Conservation (phyloP, 2,113 vertebrate genomes). For the Emydura subglobosa region DNA sequence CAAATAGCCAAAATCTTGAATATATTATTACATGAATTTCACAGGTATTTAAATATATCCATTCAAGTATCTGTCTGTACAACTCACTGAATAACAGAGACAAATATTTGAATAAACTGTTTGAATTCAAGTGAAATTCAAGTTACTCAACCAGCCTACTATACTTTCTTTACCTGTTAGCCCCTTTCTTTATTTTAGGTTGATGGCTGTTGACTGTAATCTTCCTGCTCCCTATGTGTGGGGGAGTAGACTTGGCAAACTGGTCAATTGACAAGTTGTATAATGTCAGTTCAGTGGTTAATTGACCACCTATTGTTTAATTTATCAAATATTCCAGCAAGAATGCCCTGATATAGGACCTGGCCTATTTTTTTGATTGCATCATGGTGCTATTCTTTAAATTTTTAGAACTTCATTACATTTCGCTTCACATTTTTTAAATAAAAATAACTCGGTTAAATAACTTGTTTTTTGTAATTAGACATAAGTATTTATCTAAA, state of each 20-base stretch:
- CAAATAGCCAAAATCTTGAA: neutral
- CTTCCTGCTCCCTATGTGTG: rapidly evolving
- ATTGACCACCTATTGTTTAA: no score
- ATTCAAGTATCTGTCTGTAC: neutral
- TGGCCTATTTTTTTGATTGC: neutral
- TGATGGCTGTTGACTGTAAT: neutral
- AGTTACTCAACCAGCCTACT: neutral
- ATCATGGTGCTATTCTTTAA: no score
- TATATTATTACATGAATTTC: neutral
- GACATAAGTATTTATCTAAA: neutral
- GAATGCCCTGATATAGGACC: no score
- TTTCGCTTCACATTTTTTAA: no score
- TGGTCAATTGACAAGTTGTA: no score
- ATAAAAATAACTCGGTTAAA: no score
- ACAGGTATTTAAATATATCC: neutral
- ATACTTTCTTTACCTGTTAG: neutral
- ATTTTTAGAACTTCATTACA: no score
- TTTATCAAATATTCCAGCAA: no score
- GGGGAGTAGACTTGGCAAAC: no score
- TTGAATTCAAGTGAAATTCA: no score
- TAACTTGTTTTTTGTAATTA: no score
- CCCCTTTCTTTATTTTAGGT: neutral
- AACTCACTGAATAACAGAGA: neutral
- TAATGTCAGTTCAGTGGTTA: no score
- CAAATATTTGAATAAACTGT: neutral